Percentiles rank a stretch among this genome's conserved stretches.
phyloP scores from a whole-genome alignment of 1,140 invertebrate genomes.

The Lasaia peninsularis region DNA sequence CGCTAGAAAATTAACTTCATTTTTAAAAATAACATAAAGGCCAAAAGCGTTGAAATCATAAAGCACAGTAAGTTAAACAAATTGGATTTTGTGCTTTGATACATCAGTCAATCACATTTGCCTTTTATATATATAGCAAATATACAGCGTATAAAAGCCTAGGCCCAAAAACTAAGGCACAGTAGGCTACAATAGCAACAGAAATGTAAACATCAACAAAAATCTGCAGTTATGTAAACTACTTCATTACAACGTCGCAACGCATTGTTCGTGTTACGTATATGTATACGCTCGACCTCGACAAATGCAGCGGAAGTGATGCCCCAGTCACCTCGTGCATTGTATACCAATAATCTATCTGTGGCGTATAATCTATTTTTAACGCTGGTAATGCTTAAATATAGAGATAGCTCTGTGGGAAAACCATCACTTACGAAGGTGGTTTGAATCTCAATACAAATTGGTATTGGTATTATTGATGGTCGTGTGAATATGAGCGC shows the following conservation, averaged over 20 bases:
- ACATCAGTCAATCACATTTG: no score
- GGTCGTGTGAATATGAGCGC: no score
- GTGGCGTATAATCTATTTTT: slow-evolving; percentile 31
- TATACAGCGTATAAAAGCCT: no score
- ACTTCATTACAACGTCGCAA: slow-evolving; percentile 17
- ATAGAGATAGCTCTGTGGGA: not conserved
- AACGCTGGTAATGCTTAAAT: slow-evolving; percentile 11
- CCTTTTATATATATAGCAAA: no score
- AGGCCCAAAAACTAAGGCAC: no score
- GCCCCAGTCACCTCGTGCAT: slow-evolving; percentile 56
- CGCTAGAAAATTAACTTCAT: no score
- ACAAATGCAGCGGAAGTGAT: slow-evolving; percentile 47
- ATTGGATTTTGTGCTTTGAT: no score
- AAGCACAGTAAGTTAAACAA: no score
- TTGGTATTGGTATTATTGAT: no score
- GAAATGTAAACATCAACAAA: not conserved
- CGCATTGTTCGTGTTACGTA: slow-evolving; percentile 18
- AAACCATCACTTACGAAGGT: not conserved
- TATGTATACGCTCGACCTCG: slow-evolving; percentile 20
- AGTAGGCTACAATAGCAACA: not conserved
- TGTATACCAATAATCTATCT: slow-evolving; percentile 43
- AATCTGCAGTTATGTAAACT: slow-evolving; percentile 18
- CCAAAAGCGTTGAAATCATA: no score
- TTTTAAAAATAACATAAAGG: no score
- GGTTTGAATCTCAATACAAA: no score